Evolutionary conservation across 2,113 vertebrate genomes (phyloP).

Genomic region (Telmatochromis brachygnathus): DNA sequence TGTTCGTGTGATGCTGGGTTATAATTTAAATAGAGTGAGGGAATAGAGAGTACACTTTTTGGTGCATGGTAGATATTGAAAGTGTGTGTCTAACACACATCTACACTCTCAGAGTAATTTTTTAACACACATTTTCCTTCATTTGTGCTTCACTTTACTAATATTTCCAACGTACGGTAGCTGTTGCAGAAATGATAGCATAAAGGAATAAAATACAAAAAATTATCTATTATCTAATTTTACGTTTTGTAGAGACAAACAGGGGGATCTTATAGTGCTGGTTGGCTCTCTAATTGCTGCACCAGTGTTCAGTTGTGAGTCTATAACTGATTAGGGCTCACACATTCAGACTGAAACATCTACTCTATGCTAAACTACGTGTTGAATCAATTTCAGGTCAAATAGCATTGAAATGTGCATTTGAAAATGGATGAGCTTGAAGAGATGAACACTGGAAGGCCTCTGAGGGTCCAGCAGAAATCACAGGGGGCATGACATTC

Average conservation of each 20-base stretch:
- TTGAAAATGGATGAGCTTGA: constrained; percentile 35
- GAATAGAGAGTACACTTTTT: not conserved
- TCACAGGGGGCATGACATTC: constrained; percentile 45
- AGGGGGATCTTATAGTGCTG: not conserved
- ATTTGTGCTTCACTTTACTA: not conserved
- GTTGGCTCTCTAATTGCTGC: not conserved
- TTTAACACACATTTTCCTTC: not conserved
- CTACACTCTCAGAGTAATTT: not conserved
- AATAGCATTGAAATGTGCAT: constrained; percentile 28
- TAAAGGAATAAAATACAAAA: not conserved
- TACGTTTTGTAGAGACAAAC: not conserved
- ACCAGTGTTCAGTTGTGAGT: not conserved
- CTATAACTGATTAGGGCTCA: not conserved
- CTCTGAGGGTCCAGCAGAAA: constrained; percentile 41
- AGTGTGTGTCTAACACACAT: not conserved
- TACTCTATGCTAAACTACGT: constrained; percentile 17
- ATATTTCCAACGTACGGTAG: not conserved
- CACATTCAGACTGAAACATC: not conserved
- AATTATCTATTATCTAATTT: not conserved
- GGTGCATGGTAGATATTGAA: not conserved
- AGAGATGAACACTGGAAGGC: constrained; percentile 26
- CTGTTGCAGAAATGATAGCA: not conserved
- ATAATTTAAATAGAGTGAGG: not conserved
- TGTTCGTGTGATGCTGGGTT: not conserved
- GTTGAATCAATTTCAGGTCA: constrained; percentile 43